A percentile compares a stretch with the other conserved stretches of the same genome.
Evolutionary conservation across 2,888 invertebrate species (phyloP).

Genomic region (Tolmerus cingulatus): DNA sequence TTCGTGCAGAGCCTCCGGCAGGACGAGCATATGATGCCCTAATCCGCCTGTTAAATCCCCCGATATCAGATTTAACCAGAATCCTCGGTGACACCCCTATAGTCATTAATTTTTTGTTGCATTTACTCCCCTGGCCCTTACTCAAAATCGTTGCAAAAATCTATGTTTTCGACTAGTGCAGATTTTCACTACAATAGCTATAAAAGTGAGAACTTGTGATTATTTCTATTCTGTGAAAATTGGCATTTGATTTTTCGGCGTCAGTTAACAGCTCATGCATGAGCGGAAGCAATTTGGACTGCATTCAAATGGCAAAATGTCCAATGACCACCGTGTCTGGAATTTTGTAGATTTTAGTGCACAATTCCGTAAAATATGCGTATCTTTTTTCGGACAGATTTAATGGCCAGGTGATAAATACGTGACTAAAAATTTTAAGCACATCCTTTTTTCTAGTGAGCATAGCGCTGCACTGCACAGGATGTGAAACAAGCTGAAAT

Average conservation of each 20-base stretch:
- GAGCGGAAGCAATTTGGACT: slow-evolving; percentile 27
- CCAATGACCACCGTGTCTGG: neutral
- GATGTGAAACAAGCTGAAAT: neutral
- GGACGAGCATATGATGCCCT: neutral
- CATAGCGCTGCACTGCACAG: neutral
- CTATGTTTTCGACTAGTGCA: neutral
- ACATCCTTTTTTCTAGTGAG: neutral
- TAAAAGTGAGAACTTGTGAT: slow-evolving; percentile 8
- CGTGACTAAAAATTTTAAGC: neutral
- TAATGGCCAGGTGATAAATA: neutral
- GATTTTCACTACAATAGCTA: neutral
- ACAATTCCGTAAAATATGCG: neutral
- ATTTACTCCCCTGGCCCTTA: neutral
- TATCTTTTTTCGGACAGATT: neutral
- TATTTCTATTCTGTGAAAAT: slow-evolving; percentile 9
- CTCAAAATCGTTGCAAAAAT: neutral
- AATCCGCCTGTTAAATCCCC: neutral
- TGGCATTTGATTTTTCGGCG: slow-evolving; percentile 16
- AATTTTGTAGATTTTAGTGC: neutral
- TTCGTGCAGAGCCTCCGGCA: neutral
- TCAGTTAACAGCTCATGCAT: slow-evolving; percentile 30
- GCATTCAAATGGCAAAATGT: slow-evolving; percentile 15
- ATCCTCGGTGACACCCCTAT: neutral
- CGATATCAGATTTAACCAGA: neutral
- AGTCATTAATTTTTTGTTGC: neutral